Evolutionary conservation across 2,888 invertebrate species (phyloP), one percentile per base, ranked within the genome.

Genomic region (Hirudinaria manillensis): DNA sequence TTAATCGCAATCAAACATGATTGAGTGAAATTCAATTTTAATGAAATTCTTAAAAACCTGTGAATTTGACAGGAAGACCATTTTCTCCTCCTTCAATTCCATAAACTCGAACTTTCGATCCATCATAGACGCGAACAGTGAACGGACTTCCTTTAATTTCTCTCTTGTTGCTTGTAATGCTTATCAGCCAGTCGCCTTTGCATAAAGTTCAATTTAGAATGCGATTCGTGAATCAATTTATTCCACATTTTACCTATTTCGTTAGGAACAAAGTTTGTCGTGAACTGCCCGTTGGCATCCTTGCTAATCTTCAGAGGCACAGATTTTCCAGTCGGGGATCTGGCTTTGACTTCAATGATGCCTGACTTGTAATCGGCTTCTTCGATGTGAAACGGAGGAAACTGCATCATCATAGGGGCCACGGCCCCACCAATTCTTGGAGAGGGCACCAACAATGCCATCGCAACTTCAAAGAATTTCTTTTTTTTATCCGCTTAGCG

Each of bases 81-180:
- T 89, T 90, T 72, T 81, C 77, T 32, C 83, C 83, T 80, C 86
- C 79, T 88, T 89, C 85, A 90, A 87, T 79, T 38, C 86, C 87
- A 79, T 83, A 86, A 32, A 87, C 86, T 77, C 92, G 90, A 16
- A 96, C 92, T 32, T 93, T 93, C 65, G 93, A 91, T 0, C 96
- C 93, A 86, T 97, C 95, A 83, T 93, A 97, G 0, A 96, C 95
- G 81, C 94, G 92, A 84, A 98, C 95, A 0, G 93, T 92, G 85
- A 96, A 98, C 0, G 99, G 99, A 27, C 95, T 95, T 76, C 97
- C 97, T 88, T 92, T 87, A 81, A 99, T 96, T 84, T 97, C 94
- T 81, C 94, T 92, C 51, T 94, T 94, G 83, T 96, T 94, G 85
- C 97, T 97, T 51, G 93, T 91, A 79, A 98, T 95, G 79, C 93